Evolutionary conservation across 2,113 vertebrate species (phyloP).

Genomic region (Peromyscus californicus): DNA sequence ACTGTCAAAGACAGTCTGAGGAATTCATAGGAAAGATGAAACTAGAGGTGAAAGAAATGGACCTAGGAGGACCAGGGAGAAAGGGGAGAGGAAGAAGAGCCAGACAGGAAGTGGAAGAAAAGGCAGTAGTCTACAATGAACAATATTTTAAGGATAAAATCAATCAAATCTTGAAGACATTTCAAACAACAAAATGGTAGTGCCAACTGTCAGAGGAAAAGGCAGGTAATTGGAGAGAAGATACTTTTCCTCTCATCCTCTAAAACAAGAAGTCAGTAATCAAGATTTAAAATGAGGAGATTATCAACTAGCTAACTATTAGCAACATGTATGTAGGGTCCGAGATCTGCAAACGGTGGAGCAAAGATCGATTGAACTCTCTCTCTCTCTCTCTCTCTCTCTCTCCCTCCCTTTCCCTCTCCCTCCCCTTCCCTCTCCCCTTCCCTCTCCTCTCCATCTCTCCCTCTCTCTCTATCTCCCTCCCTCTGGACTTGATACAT

Average conservation of each 20-base stretch:
- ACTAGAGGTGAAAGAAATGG: background rate
- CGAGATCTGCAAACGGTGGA: background rate
- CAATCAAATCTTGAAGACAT: background rate
- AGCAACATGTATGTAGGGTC: background rate
- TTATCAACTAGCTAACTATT: background rate
- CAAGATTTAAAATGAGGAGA: background rate
- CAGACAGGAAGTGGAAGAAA: background rate
- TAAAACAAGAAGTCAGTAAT: constrained; percentile 5
- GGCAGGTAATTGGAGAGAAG: background rate
- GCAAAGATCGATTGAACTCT: background rate
- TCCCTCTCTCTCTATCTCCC: background rate
- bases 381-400: background rate
- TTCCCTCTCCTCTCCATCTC: background rate
- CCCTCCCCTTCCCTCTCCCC: background rate
- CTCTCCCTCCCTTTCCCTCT: too few relatives aligned
- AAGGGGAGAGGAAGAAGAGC: background rate
- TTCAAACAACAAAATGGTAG: background rate
- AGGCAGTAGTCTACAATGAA: background rate
- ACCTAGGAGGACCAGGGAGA: background rate
- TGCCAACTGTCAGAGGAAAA: background rate
- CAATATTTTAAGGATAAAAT: background rate
- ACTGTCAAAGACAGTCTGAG: background rate
- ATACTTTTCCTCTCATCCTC: background rate
- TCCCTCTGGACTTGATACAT: background rate
- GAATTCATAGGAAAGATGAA: background rate